Evolutionary conservation across 2,888 invertebrate genomes (phyloP).

Genomic region (Cylloceria caligata): DNA sequence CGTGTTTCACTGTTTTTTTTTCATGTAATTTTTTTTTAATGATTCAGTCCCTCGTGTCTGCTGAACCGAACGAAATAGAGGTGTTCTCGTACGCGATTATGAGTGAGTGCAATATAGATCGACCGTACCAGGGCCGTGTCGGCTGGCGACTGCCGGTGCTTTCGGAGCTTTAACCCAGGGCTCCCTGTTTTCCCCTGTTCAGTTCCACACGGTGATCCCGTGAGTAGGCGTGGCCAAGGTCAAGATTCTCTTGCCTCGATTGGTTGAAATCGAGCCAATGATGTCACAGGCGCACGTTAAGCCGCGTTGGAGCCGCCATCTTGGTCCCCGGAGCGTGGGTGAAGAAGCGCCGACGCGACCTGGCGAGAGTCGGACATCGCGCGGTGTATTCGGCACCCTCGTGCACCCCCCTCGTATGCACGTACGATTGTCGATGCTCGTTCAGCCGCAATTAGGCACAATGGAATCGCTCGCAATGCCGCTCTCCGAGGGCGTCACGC

Average conservation of each 20-base stretch:
- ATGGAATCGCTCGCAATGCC: conserved; percentile 64
- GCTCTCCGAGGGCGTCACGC: conserved; percentile 62
- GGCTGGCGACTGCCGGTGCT: conserved; percentile 64
- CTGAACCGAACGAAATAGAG: neutral
- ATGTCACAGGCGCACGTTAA: conserved; percentile 22
- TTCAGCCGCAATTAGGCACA: conserved; percentile 78
- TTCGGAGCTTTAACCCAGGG: conserved; percentile 31
- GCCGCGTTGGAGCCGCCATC: conserved; percentile 44
- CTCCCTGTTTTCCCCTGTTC: neutral
- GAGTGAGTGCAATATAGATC: conserved; percentile 15
- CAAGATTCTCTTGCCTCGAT: conserved; percentile 26
- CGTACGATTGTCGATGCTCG: conserved; percentile 76
- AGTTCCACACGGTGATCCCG: neutral
- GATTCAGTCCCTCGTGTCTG: neutral
- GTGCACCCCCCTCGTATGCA: conserved; percentile 15
- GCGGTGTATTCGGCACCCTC: neutral
- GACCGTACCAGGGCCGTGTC: conserved; percentile 54
- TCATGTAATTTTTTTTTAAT: neutral
- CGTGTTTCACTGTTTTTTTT: conserved; percentile 6
- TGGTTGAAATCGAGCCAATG: conserved; percentile 59
- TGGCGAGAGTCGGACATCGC: neutral
- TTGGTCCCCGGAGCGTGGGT: conserved; percentile 48
- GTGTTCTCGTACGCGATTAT: neutral
- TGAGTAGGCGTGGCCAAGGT: conserved; percentile 63
- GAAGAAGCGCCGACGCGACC: conserved; percentile 10